These are phyloP conservation scores for Diaphora mendica DNA, from an alignment of 2,888 invertebrate species.

Conservation along the genomic window DNA sequence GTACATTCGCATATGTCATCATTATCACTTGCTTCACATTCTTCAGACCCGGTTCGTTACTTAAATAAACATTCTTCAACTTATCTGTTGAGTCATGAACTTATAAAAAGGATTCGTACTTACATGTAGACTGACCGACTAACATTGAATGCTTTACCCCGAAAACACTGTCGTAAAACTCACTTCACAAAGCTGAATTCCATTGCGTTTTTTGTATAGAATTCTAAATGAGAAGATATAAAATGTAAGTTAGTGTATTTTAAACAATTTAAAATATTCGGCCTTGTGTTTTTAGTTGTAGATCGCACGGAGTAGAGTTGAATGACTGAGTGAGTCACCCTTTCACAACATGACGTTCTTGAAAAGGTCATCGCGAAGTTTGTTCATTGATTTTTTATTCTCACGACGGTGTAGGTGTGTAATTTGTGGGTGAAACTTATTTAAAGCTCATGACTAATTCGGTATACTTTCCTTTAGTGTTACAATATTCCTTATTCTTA, in stretches of 20 bases:
- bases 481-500: conserved; percentile 19
- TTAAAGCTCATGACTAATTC: conserved; percentile 51
- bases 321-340: conserved; percentile 79
- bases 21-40: conserved; percentile 47
- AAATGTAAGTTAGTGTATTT: conserved; percentile 54
- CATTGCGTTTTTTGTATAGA: conserved; percentile 26
- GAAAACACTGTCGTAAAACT: conserved; percentile 8
- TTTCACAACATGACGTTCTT: conserved; percentile 74
- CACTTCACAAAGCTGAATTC: conserved; percentile 7
- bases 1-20: conserved; percentile 31
- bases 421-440: conserved; percentile 52
- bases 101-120: conserved; percentile 74
- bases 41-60: conserved; percentile 47
- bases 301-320: conserved; percentile 59
- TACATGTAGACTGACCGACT: conserved; percentile 74
- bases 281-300: conserved; percentile 26
- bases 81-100: conserved; percentile 67
- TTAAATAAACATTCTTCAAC: conserved; percentile 57
- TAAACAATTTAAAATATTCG: conserved; percentile 24
- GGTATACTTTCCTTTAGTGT: conserved; percentile 47
- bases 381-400: conserved; percentile 62
- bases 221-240: conserved; percentile 26
- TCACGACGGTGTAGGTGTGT: conserved; percentile 47
- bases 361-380: conserved; percentile 71
- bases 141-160: conserved; percentile 30